A percentile compares a stretch with the other conserved stretches of the same genome.
These are phyloP conservation scores for Smithornis capensis DNA, from an alignment of 2,113 vertebrate genomes.

Conservation along the genomic window DNA sequence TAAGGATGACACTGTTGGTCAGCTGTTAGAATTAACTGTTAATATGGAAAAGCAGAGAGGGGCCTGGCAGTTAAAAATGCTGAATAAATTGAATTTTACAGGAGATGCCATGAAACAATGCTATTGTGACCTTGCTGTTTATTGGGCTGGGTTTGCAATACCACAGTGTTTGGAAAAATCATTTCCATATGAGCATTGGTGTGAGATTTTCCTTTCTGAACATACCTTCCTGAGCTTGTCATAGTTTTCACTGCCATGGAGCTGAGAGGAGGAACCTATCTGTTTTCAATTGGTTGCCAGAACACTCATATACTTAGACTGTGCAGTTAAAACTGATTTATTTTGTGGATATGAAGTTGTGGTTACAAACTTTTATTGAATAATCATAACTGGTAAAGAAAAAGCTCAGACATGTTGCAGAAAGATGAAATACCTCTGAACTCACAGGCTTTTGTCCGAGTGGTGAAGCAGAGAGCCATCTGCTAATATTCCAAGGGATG, in stretches of 20 bases:
- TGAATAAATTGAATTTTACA: conserved; percentile 2
- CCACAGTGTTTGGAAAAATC: conserved; percentile 12
- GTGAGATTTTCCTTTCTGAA: conserved; percentile 42
- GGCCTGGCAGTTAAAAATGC: background rate
- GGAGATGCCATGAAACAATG: conserved; percentile 2
- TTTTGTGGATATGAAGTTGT: conserved; percentile 27
- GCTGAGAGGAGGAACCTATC: conserved; percentile 5
- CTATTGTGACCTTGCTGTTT: conserved; percentile 14
- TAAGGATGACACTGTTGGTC: background rate
- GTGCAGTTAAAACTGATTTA: conserved; percentile 34
- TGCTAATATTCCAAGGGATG: background rate
- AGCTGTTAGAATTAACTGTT: background rate
- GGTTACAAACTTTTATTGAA: conserved; percentile 28
- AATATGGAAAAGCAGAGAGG: background rate
- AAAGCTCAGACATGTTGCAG: background rate
- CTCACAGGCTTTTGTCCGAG: background rate
- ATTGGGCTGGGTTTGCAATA: conserved; percentile 9
- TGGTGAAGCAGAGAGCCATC: background rate
- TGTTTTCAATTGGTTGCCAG: conserved; percentile 43
- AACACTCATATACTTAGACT: background rate
- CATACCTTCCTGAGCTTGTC: conserved; percentile 32
- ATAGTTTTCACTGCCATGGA: conserved; percentile 23
- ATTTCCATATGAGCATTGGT: conserved; percentile 54
- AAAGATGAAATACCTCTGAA: background rate
- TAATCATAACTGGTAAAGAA: background rate